Base-by-base conservation (phyloP, 2,888 invertebrate species). In the Nowickia ferox region DNA sequence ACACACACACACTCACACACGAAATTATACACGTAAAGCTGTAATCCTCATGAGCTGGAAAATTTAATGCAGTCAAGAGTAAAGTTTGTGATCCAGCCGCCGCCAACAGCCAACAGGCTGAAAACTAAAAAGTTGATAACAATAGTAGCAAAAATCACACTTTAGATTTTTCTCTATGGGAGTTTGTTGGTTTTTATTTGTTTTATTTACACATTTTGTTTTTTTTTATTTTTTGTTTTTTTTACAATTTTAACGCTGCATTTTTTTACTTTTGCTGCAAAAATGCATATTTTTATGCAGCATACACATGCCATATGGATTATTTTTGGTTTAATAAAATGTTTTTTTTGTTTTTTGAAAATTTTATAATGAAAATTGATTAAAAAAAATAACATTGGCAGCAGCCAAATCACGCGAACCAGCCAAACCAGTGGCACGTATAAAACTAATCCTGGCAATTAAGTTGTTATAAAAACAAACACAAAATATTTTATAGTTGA, bases 1-100 rank as follows among this genome's bases (percentile, higher is more conserved):
- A 61, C n/a, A 30, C 57, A 30, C 30, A 30, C 11, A 6, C 38
- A 15, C 30, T 17, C 9, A 51, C 15, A 78, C 15, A 79, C 11
- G 30, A 13, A 19, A 40, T 51, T 53, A 61, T 17, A 55, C 13
- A 55, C 40, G 61, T 53, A 72, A 74, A 61, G 44, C 81, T 51
- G 66, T 85, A 85, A 84, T 84, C 76, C 81, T 63, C 63, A 68
- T 66, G 61, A 81, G 84, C 74, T 77, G 72, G 55, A 63, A 85
- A 85, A 85, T 85, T 66, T 81, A 74, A 81, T 77, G 81, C 84
- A 81, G 72, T 81, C 77, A 77, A 65, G 81, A 81, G 84, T 81
- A 74, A 77, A 84, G 72, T 84, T 84, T 72, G 66, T 80, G 81
- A 81, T 77, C 74, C 81, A 77, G 68, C 77, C 69, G 48, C 84